phyloP scores from a whole-genome alignment of 2,797 vertebrate species.

The Falco peregrinus region DNA sequence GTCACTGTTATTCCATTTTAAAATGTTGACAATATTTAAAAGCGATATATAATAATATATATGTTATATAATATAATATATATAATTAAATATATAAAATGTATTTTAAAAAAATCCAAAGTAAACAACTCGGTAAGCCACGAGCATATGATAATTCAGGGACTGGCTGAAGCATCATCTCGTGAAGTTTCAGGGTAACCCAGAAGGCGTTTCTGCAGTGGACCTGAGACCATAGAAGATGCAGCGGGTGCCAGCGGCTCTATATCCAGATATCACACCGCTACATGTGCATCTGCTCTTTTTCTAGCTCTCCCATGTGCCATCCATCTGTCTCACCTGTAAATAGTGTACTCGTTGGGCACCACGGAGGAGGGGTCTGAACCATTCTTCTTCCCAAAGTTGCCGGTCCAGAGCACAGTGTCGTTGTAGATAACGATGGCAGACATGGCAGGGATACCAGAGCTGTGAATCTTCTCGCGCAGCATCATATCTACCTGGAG shows the following conservation, averaged over 20 bases:
- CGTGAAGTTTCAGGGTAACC: neutral
- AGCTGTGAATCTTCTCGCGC: slow-evolving; percentile 78
- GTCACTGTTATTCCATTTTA: neutral
- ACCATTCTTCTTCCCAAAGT: slow-evolving; percentile 89
- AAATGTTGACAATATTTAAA: neutral
- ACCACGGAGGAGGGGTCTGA: slow-evolving; percentile 83
- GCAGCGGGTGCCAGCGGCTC: accelerated
- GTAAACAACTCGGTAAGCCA: neutral
- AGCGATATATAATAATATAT: too few species aligned
- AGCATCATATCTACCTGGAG: slow-evolving; percentile 86
- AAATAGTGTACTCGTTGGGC: slow-evolving; percentile 93
- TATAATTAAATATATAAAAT: too few species aligned
- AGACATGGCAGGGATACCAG: slow-evolving; percentile 87
- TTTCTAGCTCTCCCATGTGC: neutral
- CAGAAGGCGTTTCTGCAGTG: neutral
- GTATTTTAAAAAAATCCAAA: neutral
- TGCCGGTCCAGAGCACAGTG: slow-evolving; percentile 94
- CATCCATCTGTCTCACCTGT: slow-evolving; percentile 79
- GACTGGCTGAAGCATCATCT: neutral
- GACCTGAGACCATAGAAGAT: too few species aligned
- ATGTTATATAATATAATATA: too few species aligned
- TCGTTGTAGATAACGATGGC: slow-evolving; percentile 92
- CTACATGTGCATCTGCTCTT: accelerated
- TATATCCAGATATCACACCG: neutral
- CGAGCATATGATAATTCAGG: neutral